Conservation (phyloP, 2,888 invertebrate genomes). For the Cepaea hortensis region DNA sequence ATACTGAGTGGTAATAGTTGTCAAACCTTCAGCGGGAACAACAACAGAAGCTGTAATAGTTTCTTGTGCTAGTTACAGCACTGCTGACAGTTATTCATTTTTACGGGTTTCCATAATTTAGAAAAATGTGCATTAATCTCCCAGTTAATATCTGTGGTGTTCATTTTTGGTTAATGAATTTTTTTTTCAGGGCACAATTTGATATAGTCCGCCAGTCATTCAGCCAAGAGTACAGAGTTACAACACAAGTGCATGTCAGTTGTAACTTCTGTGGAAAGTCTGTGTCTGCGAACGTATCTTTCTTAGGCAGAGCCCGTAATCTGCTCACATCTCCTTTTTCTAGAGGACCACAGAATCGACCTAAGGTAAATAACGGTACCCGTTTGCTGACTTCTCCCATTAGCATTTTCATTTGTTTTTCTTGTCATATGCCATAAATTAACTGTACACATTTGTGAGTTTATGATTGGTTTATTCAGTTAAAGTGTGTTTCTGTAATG, state of each 20-base stretch:
- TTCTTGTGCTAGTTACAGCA: not conserved
- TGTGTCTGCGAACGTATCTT: slow-evolving; percentile 77
- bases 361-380: slow-evolving; percentile 17
- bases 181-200: slow-evolving; percentile 85
- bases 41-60: not conserved
- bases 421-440: not conserved
- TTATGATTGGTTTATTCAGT: no score
- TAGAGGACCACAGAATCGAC: slow-evolving; percentile 39
- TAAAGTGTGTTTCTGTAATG: no score
- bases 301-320: slow-evolving; percentile 32
- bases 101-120: no score
- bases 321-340: slow-evolving; percentile 35
- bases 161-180: not conserved
- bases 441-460: not conserved
- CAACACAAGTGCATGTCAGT: slow-evolving; percentile 84
- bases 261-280: slow-evolving; percentile 97
- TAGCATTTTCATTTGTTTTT: not conserved
- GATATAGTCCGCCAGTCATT: slow-evolving; percentile 80
- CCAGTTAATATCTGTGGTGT: not conserved
- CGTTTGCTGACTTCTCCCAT: not conserved
- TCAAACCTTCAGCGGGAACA: not conserved
- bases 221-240: slow-evolving; percentile 62
- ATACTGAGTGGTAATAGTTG: not conserved
- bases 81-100: no score
- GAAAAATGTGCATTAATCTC: no score